phyloP scores from a whole-genome alignment of 2,888 invertebrate species.

The Pheosia tremula region DNA sequence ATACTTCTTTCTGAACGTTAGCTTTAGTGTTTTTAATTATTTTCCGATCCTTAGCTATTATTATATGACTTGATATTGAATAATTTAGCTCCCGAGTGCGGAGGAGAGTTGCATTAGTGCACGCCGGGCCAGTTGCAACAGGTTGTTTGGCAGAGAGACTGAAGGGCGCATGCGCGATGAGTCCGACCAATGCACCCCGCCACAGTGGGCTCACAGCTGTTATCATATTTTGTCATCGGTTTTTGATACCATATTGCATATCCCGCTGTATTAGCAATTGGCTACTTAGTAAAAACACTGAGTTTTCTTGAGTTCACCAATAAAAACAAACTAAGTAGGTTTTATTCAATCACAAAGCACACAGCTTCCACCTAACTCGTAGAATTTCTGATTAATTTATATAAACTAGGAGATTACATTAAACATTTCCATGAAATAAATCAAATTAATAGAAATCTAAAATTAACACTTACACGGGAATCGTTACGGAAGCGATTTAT shows the following conservation, averaged over 20 bases:
- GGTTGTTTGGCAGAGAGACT: slow-evolving; percentile 74
- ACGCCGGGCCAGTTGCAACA: slow-evolving; percentile 80
- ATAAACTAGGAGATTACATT: too few species aligned
- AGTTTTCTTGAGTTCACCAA: too few species aligned
- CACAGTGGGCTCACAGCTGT: slow-evolving; percentile 59
- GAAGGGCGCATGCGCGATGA: slow-evolving; percentile 66
- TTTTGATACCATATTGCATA: neutral
- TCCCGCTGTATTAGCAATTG: too few species aligned
- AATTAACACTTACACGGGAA: too few species aligned
- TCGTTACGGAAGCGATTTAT: too few species aligned
- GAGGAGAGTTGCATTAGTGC: slow-evolving; percentile 77
- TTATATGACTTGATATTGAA: slow-evolving; percentile 38
- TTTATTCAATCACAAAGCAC: too few species aligned
- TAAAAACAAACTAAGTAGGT: too few species aligned
- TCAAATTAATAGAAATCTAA: too few species aligned
- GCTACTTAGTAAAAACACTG: too few species aligned
- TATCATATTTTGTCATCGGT: slow-evolving; percentile 12
- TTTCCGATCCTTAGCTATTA: slow-evolving; percentile 22
- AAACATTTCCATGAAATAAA: too few species aligned
- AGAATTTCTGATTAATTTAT: too few species aligned
- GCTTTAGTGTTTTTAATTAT: slow-evolving; percentile 25
- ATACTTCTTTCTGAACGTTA: slow-evolving; percentile 21
- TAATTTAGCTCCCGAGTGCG: slow-evolving; percentile 62
- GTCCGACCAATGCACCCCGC: slow-evolving; percentile 60
- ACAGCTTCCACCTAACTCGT: too few species aligned